These are phyloP conservation scores for Anhinga anhinga DNA, from an alignment of 2,113 vertebrate species.

Conservation along the genomic window DNA sequence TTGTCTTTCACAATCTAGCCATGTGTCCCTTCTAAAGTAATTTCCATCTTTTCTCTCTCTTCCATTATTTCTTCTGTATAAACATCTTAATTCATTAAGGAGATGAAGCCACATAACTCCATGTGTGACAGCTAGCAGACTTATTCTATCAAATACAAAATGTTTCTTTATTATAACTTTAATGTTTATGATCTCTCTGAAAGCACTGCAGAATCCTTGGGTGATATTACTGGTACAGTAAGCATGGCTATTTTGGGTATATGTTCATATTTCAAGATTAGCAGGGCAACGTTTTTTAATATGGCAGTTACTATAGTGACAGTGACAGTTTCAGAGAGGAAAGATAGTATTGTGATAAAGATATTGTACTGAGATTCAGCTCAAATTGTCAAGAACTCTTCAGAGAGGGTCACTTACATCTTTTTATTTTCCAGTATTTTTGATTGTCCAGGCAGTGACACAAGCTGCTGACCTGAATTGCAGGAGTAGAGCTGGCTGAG, in stretches of 20 bases:
- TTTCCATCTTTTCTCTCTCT: background rate
- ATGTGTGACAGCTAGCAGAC: background rate
- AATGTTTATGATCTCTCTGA: background rate
- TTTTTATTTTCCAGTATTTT: background rate
- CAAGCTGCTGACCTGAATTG: background rate
- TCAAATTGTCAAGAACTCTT: background rate
- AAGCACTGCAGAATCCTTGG: background rate
- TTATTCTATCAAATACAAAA: background rate
- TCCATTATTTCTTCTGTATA: background rate
- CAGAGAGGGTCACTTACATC: background rate
- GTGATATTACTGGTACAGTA: background rate
- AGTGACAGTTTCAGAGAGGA: conserved; percentile 11
- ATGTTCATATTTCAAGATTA: conserved; percentile 45
- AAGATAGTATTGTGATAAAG: conserved; percentile 27
- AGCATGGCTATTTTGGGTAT: conserved; percentile 32
- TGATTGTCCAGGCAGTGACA: background rate
- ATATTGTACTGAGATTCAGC: conserved; percentile 5
- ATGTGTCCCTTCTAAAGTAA: background rate
- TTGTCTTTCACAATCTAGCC: background rate
- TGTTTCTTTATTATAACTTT: background rate
- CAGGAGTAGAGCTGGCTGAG: background rate
- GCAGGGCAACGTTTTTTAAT: background rate
- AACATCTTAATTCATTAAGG: background rate
- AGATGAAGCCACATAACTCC: background rate
- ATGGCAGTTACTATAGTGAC: conserved; percentile 60